A percentile compares a stretch with the other conserved stretches of the same genome.
These are phyloP conservation scores for Malurus splendens DNA, from an alignment of 2,797 vertebrate genomes.

Conservation along the genomic window DNA sequence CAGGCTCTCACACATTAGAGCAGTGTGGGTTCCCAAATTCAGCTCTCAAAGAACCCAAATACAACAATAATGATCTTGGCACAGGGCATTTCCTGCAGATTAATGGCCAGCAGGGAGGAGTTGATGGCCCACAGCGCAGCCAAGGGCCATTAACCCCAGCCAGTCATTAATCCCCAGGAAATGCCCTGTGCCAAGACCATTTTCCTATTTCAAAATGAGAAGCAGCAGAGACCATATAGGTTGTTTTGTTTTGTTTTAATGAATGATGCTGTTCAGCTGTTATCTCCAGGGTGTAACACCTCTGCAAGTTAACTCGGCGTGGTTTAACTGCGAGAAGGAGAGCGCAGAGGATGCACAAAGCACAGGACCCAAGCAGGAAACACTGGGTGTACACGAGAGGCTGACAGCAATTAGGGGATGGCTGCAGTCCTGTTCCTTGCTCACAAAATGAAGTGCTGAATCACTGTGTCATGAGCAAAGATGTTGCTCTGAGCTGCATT, in stretches of 20 bases:
- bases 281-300: slow-evolving; percentile 6
- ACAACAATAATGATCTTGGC: slow-evolving; percentile 49
- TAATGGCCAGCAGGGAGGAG: slow-evolving; percentile 60
- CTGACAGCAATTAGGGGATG: not conserved
- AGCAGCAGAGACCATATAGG: not conserved
- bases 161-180: slow-evolving; percentile 57
- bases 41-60: slow-evolving; percentile 48
- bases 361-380: not conserved
- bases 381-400: fast-evolving
- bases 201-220: slow-evolving; percentile 54
- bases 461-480: not conserved
- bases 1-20: slow-evolving; percentile 32
- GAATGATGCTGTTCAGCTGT: not conserved
- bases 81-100: slow-evolving; percentile 50
- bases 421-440: not conserved
- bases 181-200: slow-evolving; percentile 39
- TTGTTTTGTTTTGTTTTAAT: slow-evolving; percentile 5
- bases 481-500: not conserved
- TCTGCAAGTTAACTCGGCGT: not conserved
- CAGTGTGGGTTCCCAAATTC: slow-evolving; percentile 25
- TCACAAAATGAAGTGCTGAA: not conserved
- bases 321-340: not conserved
- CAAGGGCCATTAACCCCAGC: slow-evolving; percentile 52
- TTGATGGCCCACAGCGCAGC: slow-evolving; percentile 1
- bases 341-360: not conserved